Base-by-base conservation (phyloP, 1,140 invertebrate species). In the Drosophila nigromelanica region DNA sequence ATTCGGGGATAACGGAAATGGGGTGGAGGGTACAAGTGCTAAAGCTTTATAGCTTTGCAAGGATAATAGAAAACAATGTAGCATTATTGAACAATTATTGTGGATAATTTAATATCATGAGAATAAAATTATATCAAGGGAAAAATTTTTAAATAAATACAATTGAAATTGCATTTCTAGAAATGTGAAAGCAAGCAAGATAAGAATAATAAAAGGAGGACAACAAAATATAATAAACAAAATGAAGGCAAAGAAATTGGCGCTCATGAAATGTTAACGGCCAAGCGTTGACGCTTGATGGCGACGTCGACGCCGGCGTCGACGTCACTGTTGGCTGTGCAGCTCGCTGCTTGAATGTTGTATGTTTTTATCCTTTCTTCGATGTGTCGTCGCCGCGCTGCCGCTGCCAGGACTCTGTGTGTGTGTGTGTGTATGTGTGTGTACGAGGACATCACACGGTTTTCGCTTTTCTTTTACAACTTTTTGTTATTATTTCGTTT, bases 401-500 rank as follows among this genome's bases (percentile, higher is more conserved):
- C 56, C 18, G 7, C 27, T 47, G 42, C 18, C 10, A 35, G 33
- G 33, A 35, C 7, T 8, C 7, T 7, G 8, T 56, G 54, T 60
- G 43, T 73, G 48, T 54, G 47, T 68, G 70, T 72, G 59, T 54
- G 47, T 68, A 66, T 72, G 59, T 64, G 76, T 66, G 73, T 80
- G 61, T 63, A 61, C 54, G 73, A 89, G 83, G 79, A 87, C 83
- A 87, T 89, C 82, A 86, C 82, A 86, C 82, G 85, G 83, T 89
- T 87, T 56, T 87, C 83, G 83, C 83, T 87, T 87, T 87, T 87
- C 83, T 87, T 87, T 87, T 87, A 82, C 83, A 89, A 86, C 82
- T 87, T 87, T 89, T 87, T 87, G 83, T 83, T 87, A 87, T 87
- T 87, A 87, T 87, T 89, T 87, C 82, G 82, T 79, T 87, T 87